phyloP scores from a whole-genome alignment of 2,113 vertebrate genomes.

The Tylochromis polylepis region DNA sequence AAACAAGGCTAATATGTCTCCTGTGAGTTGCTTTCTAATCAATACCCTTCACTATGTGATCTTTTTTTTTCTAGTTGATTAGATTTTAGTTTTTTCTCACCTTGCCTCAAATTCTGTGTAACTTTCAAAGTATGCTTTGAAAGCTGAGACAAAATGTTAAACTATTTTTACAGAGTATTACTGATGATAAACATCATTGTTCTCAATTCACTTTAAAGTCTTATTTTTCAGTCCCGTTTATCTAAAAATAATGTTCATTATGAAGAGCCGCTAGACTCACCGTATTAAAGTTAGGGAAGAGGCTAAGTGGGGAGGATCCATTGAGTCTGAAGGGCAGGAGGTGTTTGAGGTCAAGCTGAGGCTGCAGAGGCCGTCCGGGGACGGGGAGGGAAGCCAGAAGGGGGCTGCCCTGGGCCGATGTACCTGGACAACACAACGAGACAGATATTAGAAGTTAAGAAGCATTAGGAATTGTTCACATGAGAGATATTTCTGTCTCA shows the following conservation, averaged over 20 bases:
- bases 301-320: slow-evolving; percentile 87
- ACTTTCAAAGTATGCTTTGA: not conserved
- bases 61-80: not conserved
- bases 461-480: not conserved
- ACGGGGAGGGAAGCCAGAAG: slow-evolving; percentile 86
- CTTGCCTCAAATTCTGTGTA: not conserved
- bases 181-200: not conserved
- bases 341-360: slow-evolving; percentile 91
- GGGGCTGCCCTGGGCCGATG: slow-evolving; percentile 78
- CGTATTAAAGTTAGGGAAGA: slow-evolving; percentile 96
- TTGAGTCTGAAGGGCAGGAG: slow-evolving; percentile 93
- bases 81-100: not conserved
- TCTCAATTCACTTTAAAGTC: not conserved
- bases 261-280: slow-evolving; percentile 65
- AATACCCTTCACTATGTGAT: not conserved
- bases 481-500: not conserved
- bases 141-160: not conserved
- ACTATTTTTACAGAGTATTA: not conserved
- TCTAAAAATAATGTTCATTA: not conserved
- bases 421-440: slow-evolving; percentile 57
- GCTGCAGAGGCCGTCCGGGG: slow-evolving; percentile 83
- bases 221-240: not conserved
- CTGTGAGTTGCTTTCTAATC: not conserved
- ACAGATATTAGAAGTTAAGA: not conserved
- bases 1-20: not conserved